Evolutionary conservation across 2,113 vertebrate species (phyloP), one percentile per base, ranked within the genome.

Genomic region (Lutjanus erythropterus): DNA sequence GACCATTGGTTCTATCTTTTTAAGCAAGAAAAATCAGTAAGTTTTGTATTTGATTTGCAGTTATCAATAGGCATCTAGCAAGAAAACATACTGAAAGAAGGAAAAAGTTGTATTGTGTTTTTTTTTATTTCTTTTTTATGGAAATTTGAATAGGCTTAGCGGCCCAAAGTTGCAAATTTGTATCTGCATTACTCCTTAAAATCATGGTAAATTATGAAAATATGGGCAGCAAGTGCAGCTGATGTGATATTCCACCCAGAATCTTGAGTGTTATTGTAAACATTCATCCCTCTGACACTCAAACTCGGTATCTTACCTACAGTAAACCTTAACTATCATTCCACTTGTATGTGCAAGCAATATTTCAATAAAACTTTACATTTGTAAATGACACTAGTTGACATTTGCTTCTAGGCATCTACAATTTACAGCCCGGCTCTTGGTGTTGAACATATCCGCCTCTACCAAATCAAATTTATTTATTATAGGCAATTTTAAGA

Each of bases 401-500:
- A 66, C 21, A 62, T 10, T 35, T 71, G 52, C 33, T 23, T 55
- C 15, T 41, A 15, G 21, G 9, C 59, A 50, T 4, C 58, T 41
- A 9, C 67, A 58, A 16, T 25, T 47, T 53, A 16, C 8, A 49
- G 12, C 41, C 2, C 9, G 50, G n/a, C 66, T 23, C 52, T 44
- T 78, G 23, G 27, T 42, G n/a, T 23, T 68, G 9, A 39, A 71
- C 18, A 31, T 23, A 55, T 33, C 27, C 8, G 11, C 25, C 27
- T 27, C 21, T 50, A 23, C 23, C 33, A 65, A 71, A 78, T 44
- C 23, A 29, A 61, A 71, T 66, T 1, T 5, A 52, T 47, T 27
- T 46, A 46, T 31, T 52, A 23, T 39, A 29, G 42, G 12, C 3
- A 33, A 27, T 81, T 75, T 72, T 58, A 33, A 44, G n/a, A 69